Conservation (phyloP, 2,888 invertebrate species). For the Drosophila cognata region DNA sequence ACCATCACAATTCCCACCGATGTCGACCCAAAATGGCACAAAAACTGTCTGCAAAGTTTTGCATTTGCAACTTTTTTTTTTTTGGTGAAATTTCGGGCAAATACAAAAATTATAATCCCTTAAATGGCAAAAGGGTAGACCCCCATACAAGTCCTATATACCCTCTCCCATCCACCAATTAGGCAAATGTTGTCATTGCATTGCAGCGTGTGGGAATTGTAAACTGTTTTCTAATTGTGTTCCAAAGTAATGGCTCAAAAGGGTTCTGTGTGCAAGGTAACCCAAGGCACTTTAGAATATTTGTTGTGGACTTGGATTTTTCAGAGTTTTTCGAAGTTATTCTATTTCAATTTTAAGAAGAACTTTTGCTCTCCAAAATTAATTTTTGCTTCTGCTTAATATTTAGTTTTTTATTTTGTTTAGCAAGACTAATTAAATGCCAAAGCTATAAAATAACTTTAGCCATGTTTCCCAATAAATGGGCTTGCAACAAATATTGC, state of each 20-base stretch:
- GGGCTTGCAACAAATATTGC: background rate
- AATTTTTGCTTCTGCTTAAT: background rate
- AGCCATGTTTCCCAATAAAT: background rate
- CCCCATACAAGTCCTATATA: constrained; percentile 6
- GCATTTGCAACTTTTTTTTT: constrained; percentile 49
- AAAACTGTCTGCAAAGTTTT: constrained; percentile 79
- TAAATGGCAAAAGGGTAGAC: constrained; percentile 63
- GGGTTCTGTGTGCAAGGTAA: background rate
- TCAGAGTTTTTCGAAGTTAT: background rate
- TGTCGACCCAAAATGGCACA: constrained; percentile 57
- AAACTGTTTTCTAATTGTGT: constrained; percentile 37
- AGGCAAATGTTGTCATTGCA: constrained; percentile 26
- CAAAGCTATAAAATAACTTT: background rate
- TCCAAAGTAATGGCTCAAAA: constrained; percentile 4
- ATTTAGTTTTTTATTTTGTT: background rate
- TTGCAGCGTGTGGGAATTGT: constrained; percentile 21
- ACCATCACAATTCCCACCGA: constrained; percentile 38
- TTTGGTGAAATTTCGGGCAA: constrained; percentile 45
- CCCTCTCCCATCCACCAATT: constrained; percentile 23
- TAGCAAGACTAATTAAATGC: too few relatives aligned
- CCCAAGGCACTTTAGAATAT: background rate
- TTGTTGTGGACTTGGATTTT: background rate
- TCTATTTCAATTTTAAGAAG: background rate
- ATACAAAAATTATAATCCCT: constrained; percentile 75
- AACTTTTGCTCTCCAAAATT: background rate